These are phyloP conservation scores for Lysandra bellargus DNA, from an alignment of 2,888 invertebrate species.

Conservation along the genomic window DNA sequence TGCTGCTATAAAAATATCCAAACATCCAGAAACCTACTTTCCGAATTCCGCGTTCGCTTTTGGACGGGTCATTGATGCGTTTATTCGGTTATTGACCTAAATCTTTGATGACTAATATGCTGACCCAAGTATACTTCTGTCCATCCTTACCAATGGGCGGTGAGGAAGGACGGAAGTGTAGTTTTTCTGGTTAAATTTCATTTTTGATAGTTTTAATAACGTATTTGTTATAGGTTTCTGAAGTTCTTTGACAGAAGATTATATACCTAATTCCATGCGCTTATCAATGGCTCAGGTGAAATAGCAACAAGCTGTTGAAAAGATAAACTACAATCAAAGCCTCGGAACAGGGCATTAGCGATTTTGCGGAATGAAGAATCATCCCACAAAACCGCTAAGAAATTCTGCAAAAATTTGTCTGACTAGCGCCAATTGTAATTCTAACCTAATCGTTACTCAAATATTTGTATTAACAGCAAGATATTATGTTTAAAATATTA, in stretches of 20 bases:
- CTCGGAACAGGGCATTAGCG: no score
- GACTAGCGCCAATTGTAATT: not conserved
- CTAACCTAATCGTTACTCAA: not conserved
- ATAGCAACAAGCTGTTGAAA: no score
- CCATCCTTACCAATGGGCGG: not conserved
- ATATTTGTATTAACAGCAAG: not conserved
- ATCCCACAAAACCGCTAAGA: not conserved
- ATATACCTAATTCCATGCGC: no score
- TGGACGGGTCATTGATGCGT: conserved; percentile 57
- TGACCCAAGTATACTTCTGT: not conserved
- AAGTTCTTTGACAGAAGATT: no score
- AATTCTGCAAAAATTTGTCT: not conserved
- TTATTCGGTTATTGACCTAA: conserved; percentile 44
- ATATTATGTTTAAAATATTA: not conserved
- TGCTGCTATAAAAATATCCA: conserved; percentile 48
- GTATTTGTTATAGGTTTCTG: no score
- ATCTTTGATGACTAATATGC: not conserved
- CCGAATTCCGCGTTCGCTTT: conserved; percentile 53
- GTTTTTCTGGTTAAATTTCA: not conserved
- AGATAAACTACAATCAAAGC: no score
- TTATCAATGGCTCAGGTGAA: no score
- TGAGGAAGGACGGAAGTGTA: not conserved
- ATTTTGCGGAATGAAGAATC: not conserved
- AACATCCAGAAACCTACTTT: conserved; percentile 42
- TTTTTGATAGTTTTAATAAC: no score